Base-by-base conservation (phyloP, 2,797 vertebrate species). In the Pagetopsis macropterus region DNA sequence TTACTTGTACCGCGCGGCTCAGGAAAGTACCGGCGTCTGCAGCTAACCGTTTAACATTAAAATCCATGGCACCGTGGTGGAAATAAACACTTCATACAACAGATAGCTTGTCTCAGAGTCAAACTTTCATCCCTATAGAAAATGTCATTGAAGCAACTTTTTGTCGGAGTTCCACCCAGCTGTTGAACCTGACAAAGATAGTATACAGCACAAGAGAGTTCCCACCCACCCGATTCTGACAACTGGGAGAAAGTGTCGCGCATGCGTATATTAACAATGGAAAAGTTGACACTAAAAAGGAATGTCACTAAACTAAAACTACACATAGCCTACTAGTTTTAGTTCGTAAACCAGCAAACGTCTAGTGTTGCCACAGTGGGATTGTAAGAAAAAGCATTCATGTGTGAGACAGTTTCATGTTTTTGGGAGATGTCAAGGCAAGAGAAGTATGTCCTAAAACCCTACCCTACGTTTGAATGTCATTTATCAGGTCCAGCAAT, bases 1-100 rank as follows among this genome's bases (percentile, higher is more conserved):
- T 91, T 94, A 97, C 96, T 95, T 97, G 96, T n/a, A 97, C 96
- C 2, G 96, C 96, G 2, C 97, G 96, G 83, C 95, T 98, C 57
- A 99, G 91, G 84, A 99, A 98, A 16, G 97, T 98, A 48, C 97
- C 97, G 44, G 97, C 97, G 83, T 98, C 97, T 5, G 97, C 97
- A 51, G 97, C 97, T 33, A 98, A 84, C 78, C 97, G 96, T 89
- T 98, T 99, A 21, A 99, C 96, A 41, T 96, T 98, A 89, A 98
- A 99, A 75, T 99, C 97, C 97, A 99, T 98, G 82, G n/a, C 81
- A 56, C 68, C 8, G 60, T 44, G 13, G 57, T 31, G 11, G 13
- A 37, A 70, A 61, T 27, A 19, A 41, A 52, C 68, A 40, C 67
- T 37, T 41, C 13, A 63, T 4, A 60, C 46, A 21, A 62, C 31